Conservation (phyloP, 2,113 vertebrate genomes). For the Misgurnus mizolepis region DNA sequence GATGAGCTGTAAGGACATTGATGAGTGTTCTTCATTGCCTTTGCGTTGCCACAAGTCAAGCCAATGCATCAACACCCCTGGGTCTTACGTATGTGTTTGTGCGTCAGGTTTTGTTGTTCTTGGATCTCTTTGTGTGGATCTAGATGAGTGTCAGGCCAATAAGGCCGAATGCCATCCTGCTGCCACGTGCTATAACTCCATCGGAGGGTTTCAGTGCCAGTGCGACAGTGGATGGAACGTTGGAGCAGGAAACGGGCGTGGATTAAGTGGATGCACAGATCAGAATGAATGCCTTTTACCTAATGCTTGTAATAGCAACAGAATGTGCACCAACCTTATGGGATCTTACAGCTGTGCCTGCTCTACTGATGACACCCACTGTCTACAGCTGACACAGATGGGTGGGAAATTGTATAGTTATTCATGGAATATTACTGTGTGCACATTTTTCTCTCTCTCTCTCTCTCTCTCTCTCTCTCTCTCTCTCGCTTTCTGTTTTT, state of each 20-base stretch:
- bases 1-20: constrained; percentile 72
- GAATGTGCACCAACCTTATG: constrained; percentile 68
- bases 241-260: constrained; percentile 56
- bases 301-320: constrained; percentile 60
- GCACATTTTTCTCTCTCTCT: background rate
- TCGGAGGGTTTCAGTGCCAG: constrained; percentile 71
- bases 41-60: constrained; percentile 68
- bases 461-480: background rate
- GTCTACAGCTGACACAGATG: constrained; percentile 51
- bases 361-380: constrained; percentile 53
- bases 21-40: constrained; percentile 69
- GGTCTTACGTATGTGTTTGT: constrained; percentile 76
- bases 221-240: constrained; percentile 70
- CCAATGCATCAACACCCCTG: constrained; percentile 74
- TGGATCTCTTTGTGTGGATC: constrained; percentile 71
- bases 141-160: constrained; percentile 74
- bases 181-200: constrained; percentile 71
- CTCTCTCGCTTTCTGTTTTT: background rate
- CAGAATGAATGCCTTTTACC: constrained; percentile 71
- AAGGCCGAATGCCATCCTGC: constrained; percentile 68
- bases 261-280: constrained; percentile 69
- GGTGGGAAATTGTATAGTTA: constrained; percentile 59
- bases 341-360: constrained; percentile 75
- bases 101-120: constrained; percentile 66
- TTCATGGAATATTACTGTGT: background rate